Evolutionary conservation across 2,888 invertebrate genomes (phyloP), one percentile per base, ranked within the genome.

Genomic region (Brenthis hecate): DNA sequence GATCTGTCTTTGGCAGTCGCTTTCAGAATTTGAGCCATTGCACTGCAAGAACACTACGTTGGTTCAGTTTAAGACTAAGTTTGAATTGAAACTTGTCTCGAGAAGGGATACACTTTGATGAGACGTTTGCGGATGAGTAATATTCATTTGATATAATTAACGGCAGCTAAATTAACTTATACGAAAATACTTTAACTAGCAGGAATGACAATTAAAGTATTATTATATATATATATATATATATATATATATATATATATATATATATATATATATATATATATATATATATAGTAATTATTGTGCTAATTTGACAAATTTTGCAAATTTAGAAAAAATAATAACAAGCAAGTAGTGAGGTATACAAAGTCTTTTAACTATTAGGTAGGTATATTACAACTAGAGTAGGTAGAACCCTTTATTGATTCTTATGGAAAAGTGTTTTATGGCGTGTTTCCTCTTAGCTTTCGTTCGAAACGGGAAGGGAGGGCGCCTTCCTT

Each of bases 401-500:
- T 61, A 13, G 54, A 43, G 54, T 19, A 51, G 62, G 58, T 56
- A 53, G 51, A 68, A 60, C 61, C 67, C 64, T 70, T 62, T 67
- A 70, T 70, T 60, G 72, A 72, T 70, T 70, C 65, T 65, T 63
- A 65, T 68, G 62, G 56, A 68, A 81, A 83, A 84, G 79, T 85
- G 80, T 85, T 88, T 85, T 85, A 86, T 83, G 79, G 81, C 82
- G 75, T 80, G 83, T 83, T 84, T 86, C 87, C 85, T 85, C 51
- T 87, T 81, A 85, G 84, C 86, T 86, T 89, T 85, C 85, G 85
- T 81, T 83, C 82, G 77, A 78, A 73, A 80, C 85, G 84, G 89
- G 87, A 88, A 88, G 88, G 85, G 87, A 87, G 85, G 86, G 82
- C 78, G 84, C 81, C 85, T 84, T 85, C 86, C 84, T 91, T 91